These are phyloP conservation scores for Myripristis murdjan DNA, from an alignment of 2,797 vertebrate species.

Conservation along the genomic window DNA sequence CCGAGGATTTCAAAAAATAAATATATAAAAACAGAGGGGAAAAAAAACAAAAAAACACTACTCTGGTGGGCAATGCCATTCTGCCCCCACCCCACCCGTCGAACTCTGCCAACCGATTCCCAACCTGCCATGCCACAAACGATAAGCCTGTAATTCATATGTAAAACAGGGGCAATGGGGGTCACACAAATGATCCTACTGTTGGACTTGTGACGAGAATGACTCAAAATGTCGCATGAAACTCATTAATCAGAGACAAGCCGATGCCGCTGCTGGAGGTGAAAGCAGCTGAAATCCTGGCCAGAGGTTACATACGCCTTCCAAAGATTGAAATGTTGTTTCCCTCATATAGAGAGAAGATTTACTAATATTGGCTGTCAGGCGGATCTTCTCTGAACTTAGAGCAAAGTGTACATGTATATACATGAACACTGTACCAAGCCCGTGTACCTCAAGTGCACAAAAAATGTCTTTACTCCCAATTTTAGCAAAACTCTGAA, in stretches of 20 bases:
- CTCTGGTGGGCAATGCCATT: slow-evolving; percentile 57
- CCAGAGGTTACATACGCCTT: slow-evolving; percentile 76
- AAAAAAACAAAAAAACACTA: slow-evolving; percentile 58
- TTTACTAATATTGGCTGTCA: slow-evolving; percentile 36
- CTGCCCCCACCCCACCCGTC: slow-evolving; percentile 48
- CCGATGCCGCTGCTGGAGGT: slow-evolving; percentile 62
- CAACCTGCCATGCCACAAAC: slow-evolving; percentile 66
- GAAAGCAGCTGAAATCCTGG: slow-evolving; percentile 62
- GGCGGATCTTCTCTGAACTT: slow-evolving; percentile 21
- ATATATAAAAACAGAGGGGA: no score
- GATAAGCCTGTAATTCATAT: slow-evolving; percentile 80
- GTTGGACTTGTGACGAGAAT: slow-evolving; percentile 69
- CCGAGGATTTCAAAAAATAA: slow-evolving; percentile 57
- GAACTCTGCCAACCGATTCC: no score
- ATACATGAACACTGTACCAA: slow-evolving; percentile 22
- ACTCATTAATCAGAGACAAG: slow-evolving; percentile 82
- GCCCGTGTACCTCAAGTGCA: slow-evolving; percentile 10
- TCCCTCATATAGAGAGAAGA: slow-evolving; percentile 26
- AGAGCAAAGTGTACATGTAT: slow-evolving; percentile 10
- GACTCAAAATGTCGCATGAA: slow-evolving; percentile 70
- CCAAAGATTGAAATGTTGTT: slow-evolving; percentile 65
- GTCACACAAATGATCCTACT: slow-evolving; percentile 68
- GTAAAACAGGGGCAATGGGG: slow-evolving; percentile 70
- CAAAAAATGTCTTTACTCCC: slow-evolving; percentile 9
- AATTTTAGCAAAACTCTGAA: slow-evolving; percentile 22